phyloP scores from a whole-genome alignment of 1,140 invertebrate species.

The Psilanteris sp. region DNA sequence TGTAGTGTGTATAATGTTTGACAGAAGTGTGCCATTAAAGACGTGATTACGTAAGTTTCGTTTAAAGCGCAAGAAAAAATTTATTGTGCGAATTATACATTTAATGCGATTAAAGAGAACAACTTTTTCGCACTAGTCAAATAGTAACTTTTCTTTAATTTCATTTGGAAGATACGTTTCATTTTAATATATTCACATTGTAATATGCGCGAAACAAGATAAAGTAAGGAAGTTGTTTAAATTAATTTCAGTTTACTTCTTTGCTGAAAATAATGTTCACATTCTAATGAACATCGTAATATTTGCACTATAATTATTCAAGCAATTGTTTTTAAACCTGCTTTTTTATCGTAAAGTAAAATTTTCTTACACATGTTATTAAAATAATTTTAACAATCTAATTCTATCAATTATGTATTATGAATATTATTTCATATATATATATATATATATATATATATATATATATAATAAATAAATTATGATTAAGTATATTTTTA shows the following conservation, averaged over 20 bases:
- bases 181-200: slow-evolving; percentile 57
- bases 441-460: too few relatives aligned
- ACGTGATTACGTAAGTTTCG: slow-evolving; percentile 11
- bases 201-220: slow-evolving; percentile 44
- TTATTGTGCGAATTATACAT: slow-evolving; percentile 40
- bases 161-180: slow-evolving; percentile 32
- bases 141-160: slow-evolving; percentile 51
- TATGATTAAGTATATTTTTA: too few relatives aligned
- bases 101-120: slow-evolving; percentile 24
- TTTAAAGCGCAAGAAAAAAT: slow-evolving; percentile 7
- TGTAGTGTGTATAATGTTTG: too few relatives aligned
- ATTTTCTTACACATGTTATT: too few relatives aligned
- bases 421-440: too few relatives aligned
- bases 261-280: slow-evolving; percentile 45
- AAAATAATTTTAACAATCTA: too few relatives aligned
- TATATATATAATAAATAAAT: too few relatives aligned
- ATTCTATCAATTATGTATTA: too few relatives aligned
- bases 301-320: slow-evolving; percentile 30
- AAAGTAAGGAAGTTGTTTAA: slow-evolving; percentile 56
- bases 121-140: slow-evolving; percentile 33
- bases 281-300: slow-evolving; percentile 33
- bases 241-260: slow-evolving; percentile 51
- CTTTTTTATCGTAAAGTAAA: too few relatives aligned
- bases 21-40: slow-evolving; percentile 7
- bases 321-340: too few relatives aligned